Conservation (phyloP, 2,797 vertebrate species). For the Triplophysa yarkandensis region DNA sequence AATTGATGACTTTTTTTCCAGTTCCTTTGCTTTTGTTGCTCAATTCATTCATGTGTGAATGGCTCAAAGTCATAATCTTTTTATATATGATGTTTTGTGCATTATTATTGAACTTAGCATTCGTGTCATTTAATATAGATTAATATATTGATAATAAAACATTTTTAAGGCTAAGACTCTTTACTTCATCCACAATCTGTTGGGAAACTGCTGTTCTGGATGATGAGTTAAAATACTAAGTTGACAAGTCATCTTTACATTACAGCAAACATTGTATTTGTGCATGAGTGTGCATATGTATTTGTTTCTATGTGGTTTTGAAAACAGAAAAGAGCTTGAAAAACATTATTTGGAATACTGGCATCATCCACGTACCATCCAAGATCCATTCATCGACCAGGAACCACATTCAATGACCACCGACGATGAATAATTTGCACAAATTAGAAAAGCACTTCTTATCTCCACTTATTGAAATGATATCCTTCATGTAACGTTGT, state of each 20-base stretch:
- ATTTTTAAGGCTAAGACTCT: too few species aligned
- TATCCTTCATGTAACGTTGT: neutral
- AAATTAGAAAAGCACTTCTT: neutral
- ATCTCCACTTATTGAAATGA: neutral
- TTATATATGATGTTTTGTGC: neutral
- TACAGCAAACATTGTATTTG: neutral
- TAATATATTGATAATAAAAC: too few species aligned
- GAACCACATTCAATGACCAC: neutral
- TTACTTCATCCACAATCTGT: too few species aligned
- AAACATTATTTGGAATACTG: too few species aligned
- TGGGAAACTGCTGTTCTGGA: conserved; percentile 15
- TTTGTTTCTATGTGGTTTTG: too few species aligned
- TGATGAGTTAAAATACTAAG: conserved; percentile 19
- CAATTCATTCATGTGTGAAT: conserved; percentile 28
- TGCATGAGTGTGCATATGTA: neutral
- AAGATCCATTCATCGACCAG: too few species aligned
- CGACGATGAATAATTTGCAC: neutral
- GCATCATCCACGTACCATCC: too few species aligned
- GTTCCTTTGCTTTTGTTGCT: neutral
- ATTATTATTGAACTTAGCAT: neutral
- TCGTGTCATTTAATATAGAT: neutral
- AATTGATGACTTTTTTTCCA: conserved; percentile 29
- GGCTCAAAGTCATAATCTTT: conserved; percentile 15
- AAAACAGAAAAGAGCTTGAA: too few species aligned
- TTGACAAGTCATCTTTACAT: conserved; percentile 28